Evolutionary conservation across 1,140 invertebrate species (phyloP).

Genomic region (Drosophila sp.): DNA sequence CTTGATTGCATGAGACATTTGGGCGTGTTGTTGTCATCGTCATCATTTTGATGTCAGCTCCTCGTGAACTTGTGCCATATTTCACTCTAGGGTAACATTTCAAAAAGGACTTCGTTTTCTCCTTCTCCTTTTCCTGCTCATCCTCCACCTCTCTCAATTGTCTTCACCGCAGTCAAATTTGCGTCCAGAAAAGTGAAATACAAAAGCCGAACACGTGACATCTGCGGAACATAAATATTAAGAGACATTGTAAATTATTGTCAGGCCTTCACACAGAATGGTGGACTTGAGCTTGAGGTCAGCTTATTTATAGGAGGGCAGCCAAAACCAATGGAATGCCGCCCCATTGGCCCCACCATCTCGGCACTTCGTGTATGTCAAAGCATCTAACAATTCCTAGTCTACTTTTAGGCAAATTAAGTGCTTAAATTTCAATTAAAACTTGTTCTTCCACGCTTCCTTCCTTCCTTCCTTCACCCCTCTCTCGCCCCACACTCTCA

Average conservation of each 20-base stretch:
- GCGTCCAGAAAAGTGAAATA: constrained; percentile 52
- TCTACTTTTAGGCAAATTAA: constrained; percentile 55
- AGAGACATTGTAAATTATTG: constrained; percentile 63
- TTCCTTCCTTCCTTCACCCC: neutral
- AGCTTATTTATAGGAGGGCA: constrained; percentile 18
- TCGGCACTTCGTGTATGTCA: neutral
- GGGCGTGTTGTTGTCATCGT: constrained; percentile 36
- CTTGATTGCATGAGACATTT: constrained; percentile 75
- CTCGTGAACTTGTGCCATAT: constrained; percentile 76
- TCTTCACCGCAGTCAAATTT: constrained; percentile 52
- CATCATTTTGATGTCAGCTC: constrained; percentile 74
- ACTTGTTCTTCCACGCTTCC: constrained; percentile 47
- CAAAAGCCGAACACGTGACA: constrained; percentile 75
- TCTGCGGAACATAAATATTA: constrained; percentile 71
- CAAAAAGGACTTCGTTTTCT: constrained; percentile 36
- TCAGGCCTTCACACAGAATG: constrained; percentile 26
- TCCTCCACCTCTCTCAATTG: no score
- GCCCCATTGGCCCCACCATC: neutral
- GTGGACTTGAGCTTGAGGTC: constrained; percentile 23
- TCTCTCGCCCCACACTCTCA: constrained; percentile 25
- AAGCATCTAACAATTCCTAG: constrained; percentile 1
- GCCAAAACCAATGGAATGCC: constrained; percentile 44
- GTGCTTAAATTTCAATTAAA: constrained; percentile 80
- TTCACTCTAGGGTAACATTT: constrained; percentile 66
- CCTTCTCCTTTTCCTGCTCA: no score